These are phyloP conservation scores for Oophaga sylvatica DNA, from an alignment of 2,797 vertebrate genomes.

Conservation along the genomic window DNA sequence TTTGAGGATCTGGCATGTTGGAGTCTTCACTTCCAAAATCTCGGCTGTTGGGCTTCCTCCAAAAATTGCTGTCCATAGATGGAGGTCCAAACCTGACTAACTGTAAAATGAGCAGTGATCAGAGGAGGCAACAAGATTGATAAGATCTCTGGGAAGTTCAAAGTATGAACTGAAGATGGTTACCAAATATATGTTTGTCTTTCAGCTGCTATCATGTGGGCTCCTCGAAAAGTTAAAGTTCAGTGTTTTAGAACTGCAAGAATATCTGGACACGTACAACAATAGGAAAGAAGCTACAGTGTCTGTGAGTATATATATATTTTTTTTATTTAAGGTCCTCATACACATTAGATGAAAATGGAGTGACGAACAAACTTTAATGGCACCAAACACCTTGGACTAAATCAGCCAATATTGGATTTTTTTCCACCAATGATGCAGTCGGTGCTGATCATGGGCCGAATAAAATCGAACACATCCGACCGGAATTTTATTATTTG, in stretches of 20 bases:
- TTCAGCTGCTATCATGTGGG: conserved; percentile 94
- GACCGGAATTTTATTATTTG: too few relatives aligned
- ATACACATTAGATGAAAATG: too few relatives aligned
- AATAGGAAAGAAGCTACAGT: conserved; percentile 90
- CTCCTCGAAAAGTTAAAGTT: conserved; percentile 98
- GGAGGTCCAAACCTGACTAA: too few relatives aligned
- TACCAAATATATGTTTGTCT: background rate
- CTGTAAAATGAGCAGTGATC: background rate
- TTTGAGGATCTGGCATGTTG: too few relatives aligned
- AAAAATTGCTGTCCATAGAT: background rate
- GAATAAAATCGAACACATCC: too few relatives aligned
- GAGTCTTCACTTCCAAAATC: background rate
- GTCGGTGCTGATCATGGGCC: too few relatives aligned
- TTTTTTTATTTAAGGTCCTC: background rate
- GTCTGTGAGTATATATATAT: conserved; percentile 76
- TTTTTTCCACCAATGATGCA: too few relatives aligned
- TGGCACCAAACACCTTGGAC: too few relatives aligned
- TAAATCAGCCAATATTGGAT: too few relatives aligned
- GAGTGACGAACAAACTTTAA: too few relatives aligned
- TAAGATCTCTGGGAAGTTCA: background rate
- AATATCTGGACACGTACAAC: conserved; percentile 96
- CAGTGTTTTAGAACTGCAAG: conserved; percentile 94
- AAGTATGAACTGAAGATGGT: background rate
- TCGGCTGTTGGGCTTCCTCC: too few relatives aligned
- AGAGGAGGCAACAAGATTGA: too few relatives aligned